A percentile compares a stretch with the other conserved stretches of the same genome.
Evolutionary conservation across 2,113 vertebrate genomes (phyloP).

Genomic region (Peromyscus polionotus): DNA sequence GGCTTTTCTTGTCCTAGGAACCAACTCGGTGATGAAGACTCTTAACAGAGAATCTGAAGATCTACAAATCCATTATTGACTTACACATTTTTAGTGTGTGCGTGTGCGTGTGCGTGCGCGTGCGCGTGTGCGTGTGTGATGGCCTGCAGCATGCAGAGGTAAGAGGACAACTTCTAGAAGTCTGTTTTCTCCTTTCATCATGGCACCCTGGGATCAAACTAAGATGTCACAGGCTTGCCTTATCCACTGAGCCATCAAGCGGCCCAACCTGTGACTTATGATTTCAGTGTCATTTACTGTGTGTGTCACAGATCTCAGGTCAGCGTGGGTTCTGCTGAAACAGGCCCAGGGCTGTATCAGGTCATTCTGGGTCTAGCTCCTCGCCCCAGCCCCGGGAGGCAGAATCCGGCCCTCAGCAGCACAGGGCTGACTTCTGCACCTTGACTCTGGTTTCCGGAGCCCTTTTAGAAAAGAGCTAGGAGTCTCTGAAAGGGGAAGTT

Average conservation of each 20-base stretch:
- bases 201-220: not conserved
- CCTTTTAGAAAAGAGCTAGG: not conserved
- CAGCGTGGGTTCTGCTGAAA: not conserved
- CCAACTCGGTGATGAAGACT: not conserved
- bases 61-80: constrained; percentile 24
- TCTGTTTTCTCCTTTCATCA: not conserved
- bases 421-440: not conserved
- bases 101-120: not conserved
- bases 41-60: not conserved
- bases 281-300: not conserved
- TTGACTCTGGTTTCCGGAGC: not conserved
- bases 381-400: not conserved
- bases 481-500: constrained; percentile 7
- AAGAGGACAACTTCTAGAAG: not conserved
- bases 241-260: not conserved
- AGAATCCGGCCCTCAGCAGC: not conserved
- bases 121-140: too few species aligned
- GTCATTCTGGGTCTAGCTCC: not conserved
- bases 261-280: not conserved
- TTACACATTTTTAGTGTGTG: not conserved
- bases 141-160: not conserved
- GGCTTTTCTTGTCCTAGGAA: not conserved
- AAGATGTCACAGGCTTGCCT: not conserved
- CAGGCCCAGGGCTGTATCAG: not conserved
- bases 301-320: constrained; percentile 11